Base-by-base conservation (phyloP, 2,113 vertebrate species). In the Carassius carassius region DNA sequence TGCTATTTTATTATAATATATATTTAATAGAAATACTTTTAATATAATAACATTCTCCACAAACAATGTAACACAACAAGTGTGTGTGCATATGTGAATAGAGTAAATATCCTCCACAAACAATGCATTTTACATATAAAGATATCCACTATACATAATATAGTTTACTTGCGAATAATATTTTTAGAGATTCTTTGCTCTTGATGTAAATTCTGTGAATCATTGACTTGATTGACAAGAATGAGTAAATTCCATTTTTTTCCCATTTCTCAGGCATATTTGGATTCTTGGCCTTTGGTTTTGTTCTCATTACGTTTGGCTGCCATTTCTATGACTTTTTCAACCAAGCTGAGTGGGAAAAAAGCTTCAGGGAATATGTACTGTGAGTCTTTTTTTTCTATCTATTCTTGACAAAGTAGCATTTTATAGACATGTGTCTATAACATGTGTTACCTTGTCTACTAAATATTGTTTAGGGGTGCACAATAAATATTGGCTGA, bases 271-370 rank as follows among this genome's bases (percentile, higher is more conserved):
- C 90, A 99, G 97, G 97, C 23, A 99, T 98, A 86, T 99, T 99
- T 49, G 98, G 97, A 86, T 99, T 99, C 90, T 92, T 99, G 81
- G 98, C 98, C 44, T 99, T 99, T 0, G 97, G 97, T 19, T 99
- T 99, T 7, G 98, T 99, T 73, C 95, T 99, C 81, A 98, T 99
- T 93, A 99, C 98, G 3, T 99, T 99, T 16, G 97, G 96, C 85
- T 99, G 98, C 91, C 98, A 99, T 88, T 99, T 99, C 92, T 99
- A 99, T 0, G 98, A 99, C 92, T 99, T 99, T 94, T 99, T 99
- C 94, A 97, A 99, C 93, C 98, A 99, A 92, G 98, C 96, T 0
- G 97, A 99, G 84, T 99, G 98, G 98, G 98, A 99, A 88, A 94
- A 96, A 56, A 99, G 98, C 93, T 99, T 99, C 92, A 96, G 97